phyloP scores from a whole-genome alignment of 2,888 invertebrate genomes.

The Gymnocheta viridis region DNA sequence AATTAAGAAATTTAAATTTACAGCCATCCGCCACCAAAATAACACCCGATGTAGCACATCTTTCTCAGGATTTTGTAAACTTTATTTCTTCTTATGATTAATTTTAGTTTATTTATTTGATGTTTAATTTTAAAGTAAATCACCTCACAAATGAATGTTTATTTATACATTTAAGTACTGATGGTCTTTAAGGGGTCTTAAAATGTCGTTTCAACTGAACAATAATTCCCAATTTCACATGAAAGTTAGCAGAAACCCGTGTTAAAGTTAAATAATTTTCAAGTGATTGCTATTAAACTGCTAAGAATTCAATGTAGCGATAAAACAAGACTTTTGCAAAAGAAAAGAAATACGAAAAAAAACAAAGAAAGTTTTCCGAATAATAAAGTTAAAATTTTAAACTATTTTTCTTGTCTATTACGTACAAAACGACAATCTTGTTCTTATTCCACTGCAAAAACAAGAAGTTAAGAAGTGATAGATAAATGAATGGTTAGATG shows the following conservation, averaged over 20 bases:
- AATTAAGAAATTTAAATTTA: too few species aligned
- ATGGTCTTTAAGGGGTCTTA: neutral
- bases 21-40: too few species aligned
- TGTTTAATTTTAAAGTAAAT: neutral
- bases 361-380: slow-evolving; percentile 37
- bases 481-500: slow-evolving; percentile 30
- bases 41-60: too few species aligned
- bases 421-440: slow-evolving; percentile 28
- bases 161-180: neutral
- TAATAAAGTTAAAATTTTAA: slow-evolving; percentile 66
- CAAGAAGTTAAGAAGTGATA: neutral
- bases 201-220: slow-evolving; percentile 1
- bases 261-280: slow-evolving; percentile 54
- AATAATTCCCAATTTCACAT: neutral
- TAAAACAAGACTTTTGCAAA: slow-evolving; percentile 38
- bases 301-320: slow-evolving; percentile 56
- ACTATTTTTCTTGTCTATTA: slow-evolving; percentile 54
- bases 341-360: neutral
- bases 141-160: neutral
- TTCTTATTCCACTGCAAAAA: slow-evolving; percentile 17
- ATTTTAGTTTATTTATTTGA: too few species aligned
- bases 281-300: slow-evolving; percentile 57
- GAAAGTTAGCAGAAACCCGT: slow-evolving; percentile 20
- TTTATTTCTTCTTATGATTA: neutral
- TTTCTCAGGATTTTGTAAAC: too few species aligned